A percentile compares a stretch with the other conserved stretches of the same genome.
phyloP scores from a whole-genome alignment of 2,888 invertebrate species.

The Mamestra brassicae region DNA sequence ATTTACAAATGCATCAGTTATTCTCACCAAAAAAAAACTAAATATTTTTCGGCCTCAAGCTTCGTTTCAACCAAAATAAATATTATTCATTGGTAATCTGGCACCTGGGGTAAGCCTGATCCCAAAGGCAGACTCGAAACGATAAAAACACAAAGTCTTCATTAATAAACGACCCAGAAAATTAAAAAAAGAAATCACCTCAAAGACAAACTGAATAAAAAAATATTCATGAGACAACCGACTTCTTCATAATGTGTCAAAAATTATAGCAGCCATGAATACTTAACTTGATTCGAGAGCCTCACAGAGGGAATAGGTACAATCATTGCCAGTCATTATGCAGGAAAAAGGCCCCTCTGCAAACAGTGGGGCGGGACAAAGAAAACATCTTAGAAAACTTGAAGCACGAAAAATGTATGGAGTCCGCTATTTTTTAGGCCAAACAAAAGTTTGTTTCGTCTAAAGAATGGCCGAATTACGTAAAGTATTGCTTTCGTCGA shows the following conservation, averaged over 20 bases:
- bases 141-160: conserved; percentile 12
- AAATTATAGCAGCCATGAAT: conserved; percentile 67
- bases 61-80: conserved; percentile 13
- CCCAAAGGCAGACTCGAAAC: background rate
- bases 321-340: conserved; percentile 73
- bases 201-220: conserved; percentile 44
- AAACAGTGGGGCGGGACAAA: conserved; percentile 67
- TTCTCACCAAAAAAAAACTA: background rate
- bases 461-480: conserved; percentile 22
- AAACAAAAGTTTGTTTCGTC: conserved; percentile 27
- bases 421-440: conserved; percentile 36
- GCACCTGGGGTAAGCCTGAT: background rate
- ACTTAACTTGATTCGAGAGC: conserved; percentile 63
- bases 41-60: background rate
- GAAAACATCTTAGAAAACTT: conserved; percentile 63
- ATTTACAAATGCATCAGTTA: background rate
- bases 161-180: conserved; percentile 29
- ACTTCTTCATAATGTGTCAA: conserved; percentile 62
- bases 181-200: conserved; percentile 38
- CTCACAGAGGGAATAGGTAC: conserved; percentile 62
- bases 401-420: conserved; percentile 42
- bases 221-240: conserved; percentile 60
- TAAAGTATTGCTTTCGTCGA: conserved; percentile 30
- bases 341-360: conserved; percentile 64
- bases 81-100: conserved; percentile 23